These are phyloP conservation scores for Phymanthus crucifer DNA, from an alignment of 92 coral and sea anemone species.

Conservation along the genomic window DNA sequence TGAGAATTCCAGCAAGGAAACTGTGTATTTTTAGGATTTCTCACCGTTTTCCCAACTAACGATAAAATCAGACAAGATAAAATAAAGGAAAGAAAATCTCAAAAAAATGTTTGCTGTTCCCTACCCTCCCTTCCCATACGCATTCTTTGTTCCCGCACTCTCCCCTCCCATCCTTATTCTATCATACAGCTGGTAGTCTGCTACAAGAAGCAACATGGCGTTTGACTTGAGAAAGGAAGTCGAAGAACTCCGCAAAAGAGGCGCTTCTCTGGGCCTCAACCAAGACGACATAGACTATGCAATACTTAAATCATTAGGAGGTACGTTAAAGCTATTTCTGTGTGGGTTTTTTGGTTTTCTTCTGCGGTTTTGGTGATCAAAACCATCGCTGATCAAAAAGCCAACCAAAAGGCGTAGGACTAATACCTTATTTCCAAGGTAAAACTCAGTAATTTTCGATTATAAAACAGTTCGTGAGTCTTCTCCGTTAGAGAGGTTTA, in stretches of 20 bases:
- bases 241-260: slow-evolving; percentile 70
- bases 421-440: too few relatives aligned
- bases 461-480: neutral
- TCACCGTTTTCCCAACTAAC: too few relatives aligned
- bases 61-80: too few relatives aligned
- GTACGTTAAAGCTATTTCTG: slow-evolving; percentile 29
- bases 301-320: slow-evolving; percentile 72
- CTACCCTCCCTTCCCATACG: neutral
- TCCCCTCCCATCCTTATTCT: neutral
- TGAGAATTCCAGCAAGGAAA: too few relatives aligned
- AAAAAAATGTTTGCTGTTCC: neutral
- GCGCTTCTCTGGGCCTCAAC: slow-evolving; percentile 69
- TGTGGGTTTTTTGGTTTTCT: neutral
- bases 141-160: neutral
- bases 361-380: neutral
- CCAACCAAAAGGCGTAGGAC: too few relatives aligned
- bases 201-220: slow-evolving; percentile 19
- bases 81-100: too few relatives aligned
- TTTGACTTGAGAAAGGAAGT: slow-evolving; percentile 68
- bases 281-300: slow-evolving; percentile 75
- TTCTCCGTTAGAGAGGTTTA: neutral
- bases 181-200: neutral
- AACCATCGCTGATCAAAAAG: too few relatives aligned
- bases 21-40: too few relatives aligned
- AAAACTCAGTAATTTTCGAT: neutral